Base-by-base conservation (phyloP, 2,113 vertebrate species). In the Piaya cayana region DNA sequence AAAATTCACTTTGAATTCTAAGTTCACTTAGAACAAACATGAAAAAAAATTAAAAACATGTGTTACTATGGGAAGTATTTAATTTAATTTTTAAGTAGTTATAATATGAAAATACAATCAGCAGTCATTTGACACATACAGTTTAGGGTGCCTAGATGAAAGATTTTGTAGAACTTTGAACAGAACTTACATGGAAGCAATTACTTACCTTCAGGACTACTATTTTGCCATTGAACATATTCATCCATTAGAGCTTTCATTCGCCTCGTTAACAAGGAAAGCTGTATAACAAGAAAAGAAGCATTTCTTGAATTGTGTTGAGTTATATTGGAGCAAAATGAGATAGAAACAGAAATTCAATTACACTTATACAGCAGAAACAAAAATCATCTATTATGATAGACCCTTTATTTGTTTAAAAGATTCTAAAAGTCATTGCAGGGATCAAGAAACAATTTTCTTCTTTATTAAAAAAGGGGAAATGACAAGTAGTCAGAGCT, bases 151-250 rank as follows among this genome's bases (percentile, higher is more conserved):
- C 27, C 36, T 60, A 52, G 17, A 71, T 30, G 7, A 90, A 88
- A 55, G 26, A 50, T 8, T 64, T 90, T 15, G 42, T 19, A 82
- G 12, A 69, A 37, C 32, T n/a, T 11, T 6, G 21, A 43, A 5
- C 29, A 36, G 32, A n/a, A 6, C 32, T 63, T 55, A 70, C 11
- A 74, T 25, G 8, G 14, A 83, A 63, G 47, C 8, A 63, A 15
- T 37, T 63, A 94, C 98, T 98, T 98, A 98, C 98, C 4, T 92
- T 98, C 96, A 80, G 97, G 98, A 67, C 15, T 89, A 95, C 65
- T 96, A 10, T 43, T 64, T 22, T 97, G 89, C 97, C 96, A 98
- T 5, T 97, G 92, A 64, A 3, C 68, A 53, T 32, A 67, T 68
- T 98, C 97, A 5, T 22, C 94, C n/a, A 65, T 22, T 84, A 98